Conservation (phyloP, 2,888 invertebrate genomes). For the Vanessa cardui region DNA sequence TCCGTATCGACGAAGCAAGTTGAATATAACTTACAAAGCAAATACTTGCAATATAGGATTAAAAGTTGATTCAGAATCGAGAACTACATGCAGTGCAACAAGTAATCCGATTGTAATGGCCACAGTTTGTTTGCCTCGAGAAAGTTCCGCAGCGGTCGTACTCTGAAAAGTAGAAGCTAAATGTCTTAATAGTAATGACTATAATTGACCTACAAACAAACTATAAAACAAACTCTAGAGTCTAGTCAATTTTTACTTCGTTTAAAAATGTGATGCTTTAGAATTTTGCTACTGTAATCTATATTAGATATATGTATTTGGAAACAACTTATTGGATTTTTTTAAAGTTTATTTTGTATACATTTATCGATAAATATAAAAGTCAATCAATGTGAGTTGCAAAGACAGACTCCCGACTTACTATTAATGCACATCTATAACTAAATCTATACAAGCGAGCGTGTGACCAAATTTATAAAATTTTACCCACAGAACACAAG, state of each 20-base stretch:
- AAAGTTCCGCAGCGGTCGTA: conserved; percentile 11
- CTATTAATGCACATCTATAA: too few relatives aligned
- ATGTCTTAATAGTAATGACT: neutral
- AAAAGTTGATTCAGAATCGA: conserved; percentile 23
- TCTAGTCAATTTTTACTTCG: neutral
- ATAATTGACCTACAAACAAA: neutral
- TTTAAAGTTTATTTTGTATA: too few relatives aligned
- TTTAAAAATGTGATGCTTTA: too few relatives aligned
- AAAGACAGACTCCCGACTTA: too few relatives aligned
- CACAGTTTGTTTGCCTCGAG: conserved; percentile 15
- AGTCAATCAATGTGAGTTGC: too few relatives aligned
- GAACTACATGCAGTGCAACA: conserved; percentile 30
- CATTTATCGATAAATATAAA: too few relatives aligned
- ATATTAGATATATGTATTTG: too few relatives aligned
- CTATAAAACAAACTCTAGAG: neutral
- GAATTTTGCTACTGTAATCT: too few relatives aligned
- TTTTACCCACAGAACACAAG: too few relatives aligned
- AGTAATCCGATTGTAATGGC: conserved; percentile 42
- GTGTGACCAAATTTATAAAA: too few relatives aligned
- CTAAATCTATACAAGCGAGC: too few relatives aligned
- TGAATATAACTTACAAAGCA: conserved; percentile 23
- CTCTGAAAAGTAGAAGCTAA: conserved; percentile 1
- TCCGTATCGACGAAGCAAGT: conserved; percentile 9
- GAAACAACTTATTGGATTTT: too few relatives aligned
- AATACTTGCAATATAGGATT: conserved; percentile 29